A percentile compares a stretch with the other conserved stretches of the same genome.
phyloP scores from a whole-genome alignment of 2,797 vertebrate species.

The Betta splendens region DNA sequence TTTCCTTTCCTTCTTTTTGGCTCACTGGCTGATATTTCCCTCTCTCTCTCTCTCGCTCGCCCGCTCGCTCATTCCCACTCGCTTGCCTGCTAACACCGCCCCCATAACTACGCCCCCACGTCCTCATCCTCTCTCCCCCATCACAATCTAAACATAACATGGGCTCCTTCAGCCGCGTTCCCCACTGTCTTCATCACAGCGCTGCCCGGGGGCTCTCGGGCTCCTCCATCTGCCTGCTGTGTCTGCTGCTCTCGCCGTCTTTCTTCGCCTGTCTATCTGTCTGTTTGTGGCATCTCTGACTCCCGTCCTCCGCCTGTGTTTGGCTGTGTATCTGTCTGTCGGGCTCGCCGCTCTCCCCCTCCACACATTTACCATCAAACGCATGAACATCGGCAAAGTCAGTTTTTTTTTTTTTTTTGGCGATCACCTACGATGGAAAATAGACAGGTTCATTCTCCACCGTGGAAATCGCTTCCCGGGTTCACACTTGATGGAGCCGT shows the following conservation, averaged over 20 bases:
- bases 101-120: constrained; percentile 32
- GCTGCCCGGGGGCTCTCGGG: constrained; percentile 73
- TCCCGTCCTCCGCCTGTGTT: constrained; percentile 57
- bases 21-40: constrained; percentile 57
- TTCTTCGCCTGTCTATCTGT: constrained; percentile 59
- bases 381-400: constrained; percentile 33
- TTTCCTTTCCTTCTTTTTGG: constrained; percentile 79
- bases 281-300: constrained; percentile 66
- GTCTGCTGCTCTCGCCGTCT: constrained; percentile 64
- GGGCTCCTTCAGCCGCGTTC: constrained; percentile 68
- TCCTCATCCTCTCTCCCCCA: constrained; percentile 46
- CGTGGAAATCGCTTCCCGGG: constrained; percentile 35
- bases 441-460: constrained; percentile 46
- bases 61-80: constrained; percentile 33
- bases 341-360: constrained; percentile 43
- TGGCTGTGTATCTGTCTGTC: constrained; percentile 56
- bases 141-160: constrained; percentile 71
- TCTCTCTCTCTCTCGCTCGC: constrained; percentile 15
- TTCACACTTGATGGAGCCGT: constrained; percentile 40
- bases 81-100: constrained; percentile 48
- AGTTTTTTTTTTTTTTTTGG: constrained; percentile 31
- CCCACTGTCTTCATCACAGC: constrained; percentile 77
- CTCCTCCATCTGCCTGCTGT: constrained; percentile 76
- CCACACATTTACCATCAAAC: constrained; percentile 34
- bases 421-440: constrained; percentile 32